A percentile compares a stretch with the other conserved stretches of the same genome.
phyloP scores from a whole-genome alignment of 2,113 vertebrate genomes.

The Notechis scutatus region DNA sequence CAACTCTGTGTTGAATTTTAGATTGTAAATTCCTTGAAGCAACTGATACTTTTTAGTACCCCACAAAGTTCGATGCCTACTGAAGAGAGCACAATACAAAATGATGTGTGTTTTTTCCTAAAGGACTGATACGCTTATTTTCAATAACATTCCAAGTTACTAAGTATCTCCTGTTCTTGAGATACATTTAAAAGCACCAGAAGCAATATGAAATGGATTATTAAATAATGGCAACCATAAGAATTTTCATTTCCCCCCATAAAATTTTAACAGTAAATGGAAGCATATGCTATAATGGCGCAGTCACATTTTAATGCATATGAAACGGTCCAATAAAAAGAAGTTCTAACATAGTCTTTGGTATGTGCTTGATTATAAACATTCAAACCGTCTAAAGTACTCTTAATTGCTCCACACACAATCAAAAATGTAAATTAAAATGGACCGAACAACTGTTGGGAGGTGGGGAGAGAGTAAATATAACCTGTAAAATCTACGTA shows the following conservation, averaged over 20 bases:
- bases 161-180: background rate
- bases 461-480: background rate
- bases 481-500: background rate
- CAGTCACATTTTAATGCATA: background rate
- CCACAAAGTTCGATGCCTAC: background rate
- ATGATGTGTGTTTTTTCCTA: background rate
- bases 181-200: background rate
- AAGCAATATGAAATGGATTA: background rate
- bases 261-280: background rate
- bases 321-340: background rate
- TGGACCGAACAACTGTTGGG: background rate
- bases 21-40: background rate
- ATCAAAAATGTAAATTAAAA: background rate
- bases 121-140: background rate
- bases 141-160: background rate
- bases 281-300: background rate
- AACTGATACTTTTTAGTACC: background rate
- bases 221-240: background rate
- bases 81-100: too few relatives aligned
- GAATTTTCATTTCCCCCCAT: background rate
- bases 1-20: background rate
- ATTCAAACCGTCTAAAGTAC: background rate
- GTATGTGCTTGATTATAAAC: background rate
- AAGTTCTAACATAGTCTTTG: background rate
- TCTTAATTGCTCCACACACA: background rate